phyloP scores from a whole-genome alignment of 2,888 invertebrate species.

The Smittia sp. region DNA sequence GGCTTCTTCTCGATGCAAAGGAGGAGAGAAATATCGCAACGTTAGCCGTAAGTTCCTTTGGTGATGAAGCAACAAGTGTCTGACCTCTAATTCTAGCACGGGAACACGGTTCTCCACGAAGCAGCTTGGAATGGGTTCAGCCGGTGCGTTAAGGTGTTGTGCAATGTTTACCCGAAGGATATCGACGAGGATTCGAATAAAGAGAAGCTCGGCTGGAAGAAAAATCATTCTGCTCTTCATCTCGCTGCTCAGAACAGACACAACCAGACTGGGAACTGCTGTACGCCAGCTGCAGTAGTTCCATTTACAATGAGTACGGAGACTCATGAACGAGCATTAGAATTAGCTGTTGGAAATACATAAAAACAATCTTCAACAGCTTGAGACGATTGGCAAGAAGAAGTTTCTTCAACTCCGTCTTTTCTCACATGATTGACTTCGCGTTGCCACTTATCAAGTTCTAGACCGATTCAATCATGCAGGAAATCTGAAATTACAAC shows the following conservation, averaged over 20 bases:
- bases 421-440: too few relatives aligned
- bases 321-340: too few relatives aligned
- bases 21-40: conserved; percentile 38
- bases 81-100: conserved; percentile 65
- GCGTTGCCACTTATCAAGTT: too few relatives aligned
- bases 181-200: conserved; percentile 12
- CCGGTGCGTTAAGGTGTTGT: conserved; percentile 72
- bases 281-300: conserved; percentile 80
- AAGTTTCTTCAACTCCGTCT: too few relatives aligned
- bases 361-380: too few relatives aligned
- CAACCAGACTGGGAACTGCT: conserved; percentile 90
- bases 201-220: conserved; percentile 17
- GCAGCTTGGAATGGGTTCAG: conserved; percentile 95
- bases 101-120: conserved; percentile 91
- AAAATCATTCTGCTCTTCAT: conserved; percentile 73
- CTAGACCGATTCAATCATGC: too few relatives aligned
- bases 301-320: conserved; percentile 78
- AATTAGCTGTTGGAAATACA: too few relatives aligned
- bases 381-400: too few relatives aligned
- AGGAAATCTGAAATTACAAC: too few relatives aligned
- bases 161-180: conserved; percentile 45
- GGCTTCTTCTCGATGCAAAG: conserved; percentile 1
- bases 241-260: conserved; percentile 95
- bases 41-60: conserved; percentile 21
- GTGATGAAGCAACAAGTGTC: neutral